phyloP scores from a whole-genome alignment of 2,797 vertebrate species.

The Gadopsis bispinosus region DNA sequence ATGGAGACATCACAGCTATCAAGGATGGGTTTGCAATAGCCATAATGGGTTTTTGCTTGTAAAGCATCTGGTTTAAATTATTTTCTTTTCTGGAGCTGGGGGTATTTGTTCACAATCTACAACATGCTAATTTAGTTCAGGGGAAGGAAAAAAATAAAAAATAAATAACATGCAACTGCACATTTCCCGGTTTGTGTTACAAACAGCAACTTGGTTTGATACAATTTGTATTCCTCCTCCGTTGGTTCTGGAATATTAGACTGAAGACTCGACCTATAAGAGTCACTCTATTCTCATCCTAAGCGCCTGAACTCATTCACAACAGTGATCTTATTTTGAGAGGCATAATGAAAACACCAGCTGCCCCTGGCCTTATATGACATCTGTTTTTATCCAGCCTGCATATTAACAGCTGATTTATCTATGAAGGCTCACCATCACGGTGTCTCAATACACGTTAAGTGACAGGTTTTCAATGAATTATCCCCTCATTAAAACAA shows the following conservation, averaged over 20 bases:
- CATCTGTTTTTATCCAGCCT: conserved; percentile 15
- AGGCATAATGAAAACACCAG: conserved; percentile 15
- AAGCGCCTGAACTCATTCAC: not conserved
- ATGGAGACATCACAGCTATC: not conserved
- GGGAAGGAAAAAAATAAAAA: not conserved
- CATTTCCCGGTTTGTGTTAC: conserved; percentile 4
- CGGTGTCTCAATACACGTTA: not conserved
- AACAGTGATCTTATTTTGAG: not conserved
- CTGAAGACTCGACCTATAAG: not conserved
- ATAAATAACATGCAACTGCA: not conserved
- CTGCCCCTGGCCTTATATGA: conserved; percentile 2
- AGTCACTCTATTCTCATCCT: not conserved
- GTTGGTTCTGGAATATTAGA: not conserved
- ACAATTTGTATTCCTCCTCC: not conserved
- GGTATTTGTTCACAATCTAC: not conserved
- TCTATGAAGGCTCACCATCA: not conserved
- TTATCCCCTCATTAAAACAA: conserved; percentile 11
- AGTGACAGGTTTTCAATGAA: not conserved
- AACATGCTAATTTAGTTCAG: not conserved
- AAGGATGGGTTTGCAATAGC: not conserved
- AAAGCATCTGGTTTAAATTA: conserved; percentile 5
- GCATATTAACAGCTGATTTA: conserved; percentile 31
- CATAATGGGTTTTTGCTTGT: not conserved
- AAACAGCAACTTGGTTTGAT: not conserved
- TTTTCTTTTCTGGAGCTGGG: not conserved